Conservation (phyloP, 2,113 vertebrate species). For the Rhinolophus ferrumequinum region DNA sequence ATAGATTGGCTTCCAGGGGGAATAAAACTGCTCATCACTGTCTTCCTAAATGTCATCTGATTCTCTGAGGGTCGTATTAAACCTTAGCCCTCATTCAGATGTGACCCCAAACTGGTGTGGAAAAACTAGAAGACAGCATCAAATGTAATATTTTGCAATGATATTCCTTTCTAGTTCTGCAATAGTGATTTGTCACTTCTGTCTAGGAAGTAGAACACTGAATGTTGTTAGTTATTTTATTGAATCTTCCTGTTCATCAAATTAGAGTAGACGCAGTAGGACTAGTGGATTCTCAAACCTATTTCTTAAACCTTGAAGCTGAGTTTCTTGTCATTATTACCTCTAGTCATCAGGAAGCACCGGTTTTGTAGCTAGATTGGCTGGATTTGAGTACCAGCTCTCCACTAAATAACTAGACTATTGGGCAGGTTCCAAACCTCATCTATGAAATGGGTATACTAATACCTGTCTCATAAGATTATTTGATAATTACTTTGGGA, state of each 20-base stretch:
- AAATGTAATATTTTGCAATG: not conserved
- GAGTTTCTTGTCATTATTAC: not conserved
- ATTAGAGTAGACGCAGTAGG: not conserved
- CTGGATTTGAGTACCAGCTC: not conserved
- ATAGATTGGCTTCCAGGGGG: not conserved
- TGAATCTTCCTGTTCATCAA: not conserved
- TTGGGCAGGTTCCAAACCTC: not conserved
- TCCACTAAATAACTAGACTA: not conserved
- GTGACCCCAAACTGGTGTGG: not conserved
- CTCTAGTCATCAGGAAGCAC: not conserved
- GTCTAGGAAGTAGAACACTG: not conserved
- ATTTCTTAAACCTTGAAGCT: not conserved
- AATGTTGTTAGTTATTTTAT: not conserved
- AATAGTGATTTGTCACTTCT: not conserved
- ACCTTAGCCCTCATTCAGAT: not conserved
- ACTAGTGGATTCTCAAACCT: not conserved
- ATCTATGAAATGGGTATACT: not conserved
- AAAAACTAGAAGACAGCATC: not conserved
- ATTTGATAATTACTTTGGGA: not conserved
- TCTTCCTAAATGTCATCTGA: not conserved
- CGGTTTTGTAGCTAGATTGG: not conserved
- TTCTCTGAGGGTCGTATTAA: slow-evolving; percentile 1
- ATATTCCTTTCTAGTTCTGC: not conserved
- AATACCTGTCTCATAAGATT: not conserved
- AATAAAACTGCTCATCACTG: not conserved